Evolutionary conservation across 2,113 vertebrate genomes (phyloP).

Genomic region (Gobiocypris rarus): DNA sequence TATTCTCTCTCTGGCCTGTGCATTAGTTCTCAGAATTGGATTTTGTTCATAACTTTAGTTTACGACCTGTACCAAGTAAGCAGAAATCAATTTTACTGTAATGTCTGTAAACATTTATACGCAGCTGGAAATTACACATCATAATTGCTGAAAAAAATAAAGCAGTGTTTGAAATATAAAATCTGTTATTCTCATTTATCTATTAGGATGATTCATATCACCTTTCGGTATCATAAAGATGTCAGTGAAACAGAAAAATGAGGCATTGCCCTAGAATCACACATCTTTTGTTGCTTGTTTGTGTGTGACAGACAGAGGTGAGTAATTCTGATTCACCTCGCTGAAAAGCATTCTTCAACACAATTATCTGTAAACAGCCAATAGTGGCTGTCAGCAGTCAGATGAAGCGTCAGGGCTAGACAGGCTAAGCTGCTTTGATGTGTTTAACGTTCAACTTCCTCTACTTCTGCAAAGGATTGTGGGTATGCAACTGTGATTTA

Average conservation of each 20-base stretch:
- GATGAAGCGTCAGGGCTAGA: constrained; percentile 2
- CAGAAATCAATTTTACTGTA: constrained; percentile 48
- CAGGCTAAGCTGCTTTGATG: neutral
- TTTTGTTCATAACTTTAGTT: constrained; percentile 46
- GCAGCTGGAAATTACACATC: constrained; percentile 21
- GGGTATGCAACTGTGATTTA: neutral
- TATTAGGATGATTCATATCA: constrained; percentile 1
- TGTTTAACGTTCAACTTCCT: neutral
- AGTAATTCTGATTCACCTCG: neutral
- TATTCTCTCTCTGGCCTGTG: constrained; percentile 6
- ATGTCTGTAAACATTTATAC: constrained; percentile 4
- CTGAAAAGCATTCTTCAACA: constrained; percentile 7
- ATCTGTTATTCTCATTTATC: constrained; percentile 4
- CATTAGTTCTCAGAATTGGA: constrained; percentile 39
- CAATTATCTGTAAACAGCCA: constrained; percentile 13
- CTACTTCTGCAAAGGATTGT: constrained; percentile 18
- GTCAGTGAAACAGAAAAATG: neutral
- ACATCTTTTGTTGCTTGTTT: neutral
- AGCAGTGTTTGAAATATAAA: constrained; percentile 11
- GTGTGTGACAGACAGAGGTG: constrained; percentile 8
- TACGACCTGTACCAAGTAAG: constrained; percentile 27
- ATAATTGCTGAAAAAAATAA: neutral
- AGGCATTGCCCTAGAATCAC: neutral
- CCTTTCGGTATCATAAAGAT: neutral
- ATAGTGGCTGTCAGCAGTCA: neutral